Conservation (phyloP, 2,113 vertebrate species). For the Zingel zingel region DNA sequence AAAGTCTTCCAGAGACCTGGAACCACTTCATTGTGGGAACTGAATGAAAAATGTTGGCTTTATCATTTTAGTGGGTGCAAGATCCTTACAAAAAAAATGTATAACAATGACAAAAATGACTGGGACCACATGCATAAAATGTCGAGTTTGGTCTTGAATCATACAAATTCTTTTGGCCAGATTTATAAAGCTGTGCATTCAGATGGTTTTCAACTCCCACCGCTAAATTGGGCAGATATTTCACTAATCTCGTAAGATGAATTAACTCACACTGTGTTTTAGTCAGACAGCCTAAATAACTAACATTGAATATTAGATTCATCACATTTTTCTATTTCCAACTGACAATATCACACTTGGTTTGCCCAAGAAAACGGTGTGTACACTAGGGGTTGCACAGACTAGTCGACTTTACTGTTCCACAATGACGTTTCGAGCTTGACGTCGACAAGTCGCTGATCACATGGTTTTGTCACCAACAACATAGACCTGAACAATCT, state of each 20-base stretch:
- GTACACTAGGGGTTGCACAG: too few relatives aligned
- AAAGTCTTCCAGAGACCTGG: background rate
- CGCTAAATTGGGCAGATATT: background rate
- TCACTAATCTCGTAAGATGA: too few relatives aligned
- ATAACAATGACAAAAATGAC: slow-evolving; percentile 23
- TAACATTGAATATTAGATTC: background rate
- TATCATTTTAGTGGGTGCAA: background rate
- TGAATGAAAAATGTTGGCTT: slow-evolving; percentile 29
- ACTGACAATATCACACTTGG: background rate
- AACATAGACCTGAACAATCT: too few relatives aligned
- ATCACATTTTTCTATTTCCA: too few relatives aligned
- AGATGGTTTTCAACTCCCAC: too few relatives aligned
- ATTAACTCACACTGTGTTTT: too few relatives aligned
- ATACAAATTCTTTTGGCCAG: background rate
- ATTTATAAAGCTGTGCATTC: background rate
- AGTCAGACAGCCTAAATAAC: background rate
- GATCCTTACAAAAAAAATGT: slow-evolving; percentile 9
- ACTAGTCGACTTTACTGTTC: too few relatives aligned
- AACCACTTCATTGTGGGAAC: slow-evolving; percentile 9
- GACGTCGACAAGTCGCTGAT: too few relatives aligned
- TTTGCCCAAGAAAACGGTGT: too few relatives aligned
- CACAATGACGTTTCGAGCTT: too few relatives aligned
- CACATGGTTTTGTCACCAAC: too few relatives aligned
- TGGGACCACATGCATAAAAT: background rate
- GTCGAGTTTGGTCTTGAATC: background rate